Percentiles rank a stretch among this genome's conserved stretches.
phyloP scores from a whole-genome alignment of 2,888 invertebrate genomes.

The Alviniconcha strummeri region DNA sequence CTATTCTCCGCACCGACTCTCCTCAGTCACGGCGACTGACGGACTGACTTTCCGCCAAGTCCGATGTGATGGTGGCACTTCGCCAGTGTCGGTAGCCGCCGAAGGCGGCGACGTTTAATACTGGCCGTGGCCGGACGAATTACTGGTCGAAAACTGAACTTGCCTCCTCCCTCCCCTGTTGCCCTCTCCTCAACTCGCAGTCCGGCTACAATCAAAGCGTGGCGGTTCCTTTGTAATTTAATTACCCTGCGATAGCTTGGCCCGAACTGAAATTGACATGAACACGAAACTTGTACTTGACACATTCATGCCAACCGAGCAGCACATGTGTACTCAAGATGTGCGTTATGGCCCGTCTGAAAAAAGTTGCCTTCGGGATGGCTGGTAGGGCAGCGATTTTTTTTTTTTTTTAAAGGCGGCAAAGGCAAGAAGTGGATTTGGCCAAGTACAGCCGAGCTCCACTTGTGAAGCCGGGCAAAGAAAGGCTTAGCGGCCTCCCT shows the following conservation, averaged over 20 bases:
- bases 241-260: neutral
- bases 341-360: conserved; percentile 16
- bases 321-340: conserved; percentile 12
- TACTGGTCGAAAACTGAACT: too few relatives aligned
- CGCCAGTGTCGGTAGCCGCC: too few relatives aligned
- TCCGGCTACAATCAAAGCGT: neutral
- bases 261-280: neutral
- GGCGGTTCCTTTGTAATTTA: conserved; percentile 4
- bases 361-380: neutral
- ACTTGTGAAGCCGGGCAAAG: conserved; percentile 31
- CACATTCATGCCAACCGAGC: conserved; percentile 4
- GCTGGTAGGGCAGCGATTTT: neutral
- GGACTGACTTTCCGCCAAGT: too few relatives aligned
- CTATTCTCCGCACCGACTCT: neutral
- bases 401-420: conserved; percentile 6
- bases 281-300: neutral
- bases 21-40: neutral
- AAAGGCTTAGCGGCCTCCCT: conserved; percentile 39
- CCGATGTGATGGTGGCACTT: too few relatives aligned
- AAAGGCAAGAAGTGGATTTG: conserved; percentile 19
- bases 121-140: too few relatives aligned
- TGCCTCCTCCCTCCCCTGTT: too few relatives aligned
- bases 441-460: conserved; percentile 28
- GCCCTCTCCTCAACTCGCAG: neutral
- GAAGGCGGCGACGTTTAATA: too few relatives aligned